Evolutionary conservation across 2,797 vertebrate species (phyloP).

Genomic region (Sylvia borin): DNA sequence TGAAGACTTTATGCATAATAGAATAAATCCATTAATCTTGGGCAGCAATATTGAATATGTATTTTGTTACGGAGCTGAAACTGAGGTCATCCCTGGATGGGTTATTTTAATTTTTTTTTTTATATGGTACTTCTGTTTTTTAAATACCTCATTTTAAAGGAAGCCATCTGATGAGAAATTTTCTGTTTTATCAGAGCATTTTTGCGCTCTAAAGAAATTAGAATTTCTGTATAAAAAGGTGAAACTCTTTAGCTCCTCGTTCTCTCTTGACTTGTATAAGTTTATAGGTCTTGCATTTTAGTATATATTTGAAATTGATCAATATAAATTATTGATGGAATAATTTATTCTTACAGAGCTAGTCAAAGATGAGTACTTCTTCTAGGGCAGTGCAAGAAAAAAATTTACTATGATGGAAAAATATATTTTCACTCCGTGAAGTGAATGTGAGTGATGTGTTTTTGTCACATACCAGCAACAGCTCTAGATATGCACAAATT

Average conservation of each 20-base stretch:
- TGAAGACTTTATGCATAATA: background rate
- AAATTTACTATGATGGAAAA: background rate
- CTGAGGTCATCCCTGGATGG: background rate
- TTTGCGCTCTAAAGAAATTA: background rate
- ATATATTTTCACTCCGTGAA: background rate
- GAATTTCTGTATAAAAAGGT: background rate
- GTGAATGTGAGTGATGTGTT: background rate
- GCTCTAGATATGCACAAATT: background rate
- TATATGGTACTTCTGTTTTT: background rate
- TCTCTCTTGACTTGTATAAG: background rate
- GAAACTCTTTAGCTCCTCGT: background rate
- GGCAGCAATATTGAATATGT: background rate
- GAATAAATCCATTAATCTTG: background rate
- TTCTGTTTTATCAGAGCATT: background rate
- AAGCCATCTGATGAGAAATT: background rate
- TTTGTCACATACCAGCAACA: background rate
- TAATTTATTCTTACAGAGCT: background rate
- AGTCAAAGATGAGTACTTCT: background rate
- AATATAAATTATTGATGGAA: background rate
- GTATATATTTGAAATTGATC: background rate
- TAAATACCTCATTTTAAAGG: background rate
- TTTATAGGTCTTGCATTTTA: background rate
- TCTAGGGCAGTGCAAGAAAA: background rate
- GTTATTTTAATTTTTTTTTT: background rate
- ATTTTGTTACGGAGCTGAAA: background rate